These are phyloP conservation scores for Clarias magur DNA, from an alignment of 2,113 vertebrate genomes.

Conservation along the genomic window DNA sequence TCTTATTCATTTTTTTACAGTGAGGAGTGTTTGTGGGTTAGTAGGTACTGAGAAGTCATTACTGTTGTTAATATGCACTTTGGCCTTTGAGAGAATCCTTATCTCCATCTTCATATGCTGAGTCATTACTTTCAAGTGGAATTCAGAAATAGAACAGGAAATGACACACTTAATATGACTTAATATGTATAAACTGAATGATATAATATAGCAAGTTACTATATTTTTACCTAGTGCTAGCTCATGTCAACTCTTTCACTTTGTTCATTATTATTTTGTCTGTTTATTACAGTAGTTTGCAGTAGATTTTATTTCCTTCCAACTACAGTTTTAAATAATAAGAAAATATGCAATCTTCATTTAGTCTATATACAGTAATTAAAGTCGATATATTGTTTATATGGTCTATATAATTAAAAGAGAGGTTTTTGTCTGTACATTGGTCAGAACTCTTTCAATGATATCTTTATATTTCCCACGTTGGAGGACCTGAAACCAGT, in stretches of 20 bases:
- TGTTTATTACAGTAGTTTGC: background rate
- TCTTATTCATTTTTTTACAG: background rate
- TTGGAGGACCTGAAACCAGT: too few relatives aligned
- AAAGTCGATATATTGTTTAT: too few relatives aligned
- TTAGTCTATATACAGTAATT: too few relatives aligned
- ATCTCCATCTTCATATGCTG: background rate
- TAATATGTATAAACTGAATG: background rate
- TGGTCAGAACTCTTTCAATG: too few relatives aligned
- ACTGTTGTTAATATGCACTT: slow-evolving; percentile 11
- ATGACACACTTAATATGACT: background rate
- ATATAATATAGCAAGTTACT: background rate
- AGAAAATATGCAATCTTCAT: too few relatives aligned
- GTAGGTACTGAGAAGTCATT: background rate
- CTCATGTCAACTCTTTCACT: background rate
- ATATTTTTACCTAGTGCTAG: background rate
- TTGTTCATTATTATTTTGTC: background rate
- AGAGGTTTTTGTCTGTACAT: too few relatives aligned
- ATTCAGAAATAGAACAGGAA: background rate
- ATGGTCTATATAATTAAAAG: too few relatives aligned
- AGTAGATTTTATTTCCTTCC: background rate
- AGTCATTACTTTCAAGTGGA: background rate
- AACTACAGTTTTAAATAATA: background rate
- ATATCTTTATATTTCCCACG: too few relatives aligned
- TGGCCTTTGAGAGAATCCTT: background rate
- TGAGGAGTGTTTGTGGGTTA: background rate